Evolutionary conservation across 2,113 vertebrate genomes (phyloP), one percentile per base, ranked within the genome.

Genomic region (Heliornis fulica): DNA sequence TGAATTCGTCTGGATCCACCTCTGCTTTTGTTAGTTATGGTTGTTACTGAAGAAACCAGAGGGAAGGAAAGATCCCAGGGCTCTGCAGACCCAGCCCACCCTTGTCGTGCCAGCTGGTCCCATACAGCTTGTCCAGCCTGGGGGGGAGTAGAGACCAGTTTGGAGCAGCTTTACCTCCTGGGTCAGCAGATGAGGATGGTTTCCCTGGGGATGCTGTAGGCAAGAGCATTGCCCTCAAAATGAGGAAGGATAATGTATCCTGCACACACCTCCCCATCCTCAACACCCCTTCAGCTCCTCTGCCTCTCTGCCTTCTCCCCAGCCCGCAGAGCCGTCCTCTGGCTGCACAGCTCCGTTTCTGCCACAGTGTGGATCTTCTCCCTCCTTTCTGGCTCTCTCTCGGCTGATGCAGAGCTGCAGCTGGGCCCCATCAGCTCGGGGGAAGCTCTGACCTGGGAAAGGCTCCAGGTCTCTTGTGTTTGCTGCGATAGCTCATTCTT

Each of bases 361-460:
- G 21, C 57, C 28, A 5, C 71, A 54, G 0, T 4, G 23, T 80
- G 71, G 40, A 43, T 75, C 80, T 90, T 78, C 78, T 83, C 53
- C 63, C n/a, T 61, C 38, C 8, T 64, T 90, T 66, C 83, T 94
- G 85, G 88, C 93, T 66, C 74, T 46, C 11, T 77, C 45, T 48
- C 8, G 11, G 43, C 15, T 61, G 60, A 59, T 93, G 88, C 69
- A 90, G 88, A 75, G 79, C 36, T 1, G 16, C 79, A 94, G 92
- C 90, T 94, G 87, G 93, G 79, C 60, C 93, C 56, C 90, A 81
- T 70, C 23, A 5, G 80, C 80, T 48, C 0, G 0, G 63, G 71
- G 77, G 72, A 94, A 80, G 64, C 69, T 87, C 72, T 93, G 92
- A 95, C 93, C 93, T 89, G 85, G 94, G 86, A 93, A 92, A 32